These are phyloP conservation scores for Cyprinodon diabolis DNA, from an alignment of 2,797 vertebrate species.

Conservation along the genomic window DNA sequence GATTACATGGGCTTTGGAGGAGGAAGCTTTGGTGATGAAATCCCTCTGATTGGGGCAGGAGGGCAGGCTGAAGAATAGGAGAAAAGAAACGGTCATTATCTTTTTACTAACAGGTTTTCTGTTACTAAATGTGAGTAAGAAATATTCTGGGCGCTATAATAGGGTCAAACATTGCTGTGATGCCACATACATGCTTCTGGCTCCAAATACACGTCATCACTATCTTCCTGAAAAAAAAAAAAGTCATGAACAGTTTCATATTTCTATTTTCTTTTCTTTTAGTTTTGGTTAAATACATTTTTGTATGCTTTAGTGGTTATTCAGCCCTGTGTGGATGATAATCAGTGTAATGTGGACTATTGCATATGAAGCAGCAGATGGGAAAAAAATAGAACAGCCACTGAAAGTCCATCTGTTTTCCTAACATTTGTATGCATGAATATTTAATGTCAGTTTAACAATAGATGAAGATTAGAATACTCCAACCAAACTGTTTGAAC, in stretches of 20 bases:
- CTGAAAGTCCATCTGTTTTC: not conserved
- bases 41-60: constrained; percentile 39
- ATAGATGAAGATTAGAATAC: too few relatives aligned
- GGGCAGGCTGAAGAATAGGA: constrained; percentile 53
- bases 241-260: not conserved
- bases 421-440: not conserved
- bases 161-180: not conserved
- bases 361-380: not conserved
- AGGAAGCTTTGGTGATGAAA: constrained; percentile 29
- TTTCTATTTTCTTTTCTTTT: not conserved
- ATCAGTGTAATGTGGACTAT: not conserved
- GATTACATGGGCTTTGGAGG: constrained; percentile 60
- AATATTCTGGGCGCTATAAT: not conserved
- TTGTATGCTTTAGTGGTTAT: not conserved
- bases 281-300: not conserved
- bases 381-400: not conserved
- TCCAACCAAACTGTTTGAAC: not conserved
- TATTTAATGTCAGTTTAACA: too few relatives aligned
- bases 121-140: not conserved
- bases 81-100: not conserved
- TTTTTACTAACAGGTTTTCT: not conserved
- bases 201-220: constrained; percentile 78
- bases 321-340: not conserved
- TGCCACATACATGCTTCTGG: constrained; percentile 69
- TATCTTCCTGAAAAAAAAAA: constrained; percentile 64